A percentile compares a stretch with the other conserved stretches of the same genome.
phyloP scores from a whole-genome alignment of 2,888 invertebrate species.

The Habroteleia sp. region DNA sequence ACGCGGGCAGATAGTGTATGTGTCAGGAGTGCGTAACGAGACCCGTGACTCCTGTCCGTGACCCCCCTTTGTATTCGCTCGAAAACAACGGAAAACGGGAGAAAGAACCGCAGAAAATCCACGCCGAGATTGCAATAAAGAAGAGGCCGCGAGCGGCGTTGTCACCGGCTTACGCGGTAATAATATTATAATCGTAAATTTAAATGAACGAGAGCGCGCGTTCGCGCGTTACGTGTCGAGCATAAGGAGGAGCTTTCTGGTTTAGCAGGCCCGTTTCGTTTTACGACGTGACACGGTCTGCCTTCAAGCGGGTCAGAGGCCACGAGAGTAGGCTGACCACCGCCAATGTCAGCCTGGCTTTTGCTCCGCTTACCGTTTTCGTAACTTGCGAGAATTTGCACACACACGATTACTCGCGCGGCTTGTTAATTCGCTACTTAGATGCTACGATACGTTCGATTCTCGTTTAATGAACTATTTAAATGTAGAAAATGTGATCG shows the following conservation, averaged over 20 bases:
- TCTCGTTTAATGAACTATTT: slow-evolving; percentile 9
- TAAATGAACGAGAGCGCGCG: slow-evolving; percentile 76
- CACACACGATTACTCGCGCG: slow-evolving; percentile 7
- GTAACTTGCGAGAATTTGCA: slow-evolving; percentile 21
- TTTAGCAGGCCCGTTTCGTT: slow-evolving; percentile 73
- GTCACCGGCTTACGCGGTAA: slow-evolving; percentile 63
- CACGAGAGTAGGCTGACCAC: slow-evolving; percentile 66
- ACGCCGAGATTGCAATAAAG: slow-evolving; percentile 28
- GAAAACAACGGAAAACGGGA: slow-evolving; percentile 26
- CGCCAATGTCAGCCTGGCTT: slow-evolving; percentile 27
- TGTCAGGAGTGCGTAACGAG: slow-evolving; percentile 67
- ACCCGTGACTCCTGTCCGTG: slow-evolving; percentile 54
- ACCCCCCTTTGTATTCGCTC: slow-evolving; percentile 56
- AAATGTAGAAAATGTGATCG: neutral
- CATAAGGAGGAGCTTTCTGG: slow-evolving; percentile 72
- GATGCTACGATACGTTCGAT: neutral
- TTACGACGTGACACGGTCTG: slow-evolving; percentile 74
- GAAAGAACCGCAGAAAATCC: neutral
- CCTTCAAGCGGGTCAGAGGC: slow-evolving; percentile 69
- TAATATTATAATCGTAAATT: slow-evolving; percentile 73
- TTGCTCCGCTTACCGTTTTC: slow-evolving; percentile 20
- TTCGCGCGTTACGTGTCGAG: slow-evolving; percentile 75
- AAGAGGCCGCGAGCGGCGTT: slow-evolving; percentile 41
- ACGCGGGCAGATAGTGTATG: slow-evolving; percentile 45
- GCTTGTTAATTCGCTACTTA: slow-evolving; percentile 14